phyloP scores from a whole-genome alignment of 2,797 vertebrate genomes.

The Neoniphon sammara region DNA sequence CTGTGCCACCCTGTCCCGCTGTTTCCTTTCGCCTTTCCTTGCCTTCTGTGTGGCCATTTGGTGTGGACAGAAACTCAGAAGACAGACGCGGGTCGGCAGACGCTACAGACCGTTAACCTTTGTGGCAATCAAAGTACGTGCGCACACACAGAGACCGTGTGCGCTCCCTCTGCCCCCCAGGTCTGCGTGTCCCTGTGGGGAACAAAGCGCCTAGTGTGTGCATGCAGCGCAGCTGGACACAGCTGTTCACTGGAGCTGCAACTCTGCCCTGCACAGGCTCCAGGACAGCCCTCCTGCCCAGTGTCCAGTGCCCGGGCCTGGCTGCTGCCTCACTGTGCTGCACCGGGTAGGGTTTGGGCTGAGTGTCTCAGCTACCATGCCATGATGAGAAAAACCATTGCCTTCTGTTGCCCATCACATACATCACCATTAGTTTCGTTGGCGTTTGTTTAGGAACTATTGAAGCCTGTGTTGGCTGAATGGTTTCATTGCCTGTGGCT shows the following conservation, averaged over 20 bases:
- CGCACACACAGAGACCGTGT: conserved; percentile 32
- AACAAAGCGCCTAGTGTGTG: conserved; percentile 81
- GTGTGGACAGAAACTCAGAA: conserved; percentile 24
- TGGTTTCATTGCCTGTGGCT: conserved; percentile 31
- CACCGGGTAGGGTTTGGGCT: conserved; percentile 11
- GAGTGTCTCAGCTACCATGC: conserved; percentile 5
- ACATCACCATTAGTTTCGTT: conserved; percentile 3
- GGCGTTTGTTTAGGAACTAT: conserved; percentile 26
- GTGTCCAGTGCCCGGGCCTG: conserved; percentile 17
- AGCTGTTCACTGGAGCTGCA: conserved; percentile 73
- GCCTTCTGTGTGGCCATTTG: conserved; percentile 35
- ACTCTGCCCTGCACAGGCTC: conserved; percentile 19
- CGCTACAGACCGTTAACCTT: conserved; percentile 56
- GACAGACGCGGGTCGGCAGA: conserved; percentile 40
- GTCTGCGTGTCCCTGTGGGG: conserved; percentile 46
- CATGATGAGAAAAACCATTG: background rate
- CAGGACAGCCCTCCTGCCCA: conserved; percentile 16
- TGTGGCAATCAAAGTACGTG: conserved; percentile 60
- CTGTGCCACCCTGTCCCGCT: conserved; percentile 51
- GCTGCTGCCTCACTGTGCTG: background rate
- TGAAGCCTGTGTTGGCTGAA: conserved; percentile 8
- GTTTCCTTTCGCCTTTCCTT: conserved; percentile 24
- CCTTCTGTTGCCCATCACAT: conserved; percentile 14
- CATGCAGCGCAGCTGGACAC: conserved; percentile 76
- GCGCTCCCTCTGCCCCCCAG: conserved; percentile 27